phyloP scores from a whole-genome alignment of 2,797 vertebrate genomes.

The Cuniculus paca region DNA sequence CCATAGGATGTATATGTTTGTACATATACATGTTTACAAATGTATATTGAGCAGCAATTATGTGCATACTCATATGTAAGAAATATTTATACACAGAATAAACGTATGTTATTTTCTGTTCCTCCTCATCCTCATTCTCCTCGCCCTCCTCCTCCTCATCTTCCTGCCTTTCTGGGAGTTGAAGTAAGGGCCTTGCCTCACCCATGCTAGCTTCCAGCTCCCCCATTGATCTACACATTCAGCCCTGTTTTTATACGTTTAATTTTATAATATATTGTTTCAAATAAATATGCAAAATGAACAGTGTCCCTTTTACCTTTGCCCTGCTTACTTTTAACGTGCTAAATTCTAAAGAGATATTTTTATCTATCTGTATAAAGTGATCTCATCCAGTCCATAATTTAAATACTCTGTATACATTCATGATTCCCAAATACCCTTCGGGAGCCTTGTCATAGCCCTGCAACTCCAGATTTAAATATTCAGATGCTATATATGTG shows the following conservation, averaged over 20 bases:
- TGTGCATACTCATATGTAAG: neutral
- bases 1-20: too few relatives aligned
- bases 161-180: too few relatives aligned
- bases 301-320: neutral
- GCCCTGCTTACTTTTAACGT: neutral
- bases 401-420: neutral
- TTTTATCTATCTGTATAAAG: neutral
- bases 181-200: neutral
- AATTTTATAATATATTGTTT: neutral
- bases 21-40: neutral
- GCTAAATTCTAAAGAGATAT: neutral
- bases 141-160: neutral
- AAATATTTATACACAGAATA: neutral
- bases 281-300: neutral
- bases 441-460: neutral
- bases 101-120: neutral
- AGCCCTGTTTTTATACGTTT: neutral
- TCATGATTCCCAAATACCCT: neutral
- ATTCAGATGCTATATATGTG: neutral
- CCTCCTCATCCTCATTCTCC: neutral
- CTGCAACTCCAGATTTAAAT: neutral
- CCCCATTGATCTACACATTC: neutral
- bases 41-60: neutral
- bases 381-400: neutral
- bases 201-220: neutral